Evolutionary conservation across 2,888 invertebrate genomes (phyloP).

Genomic region (Atherix ibis): DNA sequence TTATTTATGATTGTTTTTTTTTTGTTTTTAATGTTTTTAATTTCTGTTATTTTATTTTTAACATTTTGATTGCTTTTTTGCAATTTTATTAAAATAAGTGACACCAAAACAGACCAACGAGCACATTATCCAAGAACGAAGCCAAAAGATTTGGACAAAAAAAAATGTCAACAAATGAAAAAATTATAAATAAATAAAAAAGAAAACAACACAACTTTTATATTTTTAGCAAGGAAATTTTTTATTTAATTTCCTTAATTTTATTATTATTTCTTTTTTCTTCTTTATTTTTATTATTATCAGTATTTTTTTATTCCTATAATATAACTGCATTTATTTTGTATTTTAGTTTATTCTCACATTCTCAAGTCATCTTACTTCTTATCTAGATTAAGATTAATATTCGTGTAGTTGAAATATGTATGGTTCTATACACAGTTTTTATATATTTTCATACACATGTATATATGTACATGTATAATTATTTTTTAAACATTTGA

Average conservation of each 20-base stretch:
- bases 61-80: slow-evolving; percentile 3
- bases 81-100: slow-evolving; percentile 5
- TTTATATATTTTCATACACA: no score
- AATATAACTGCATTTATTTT: no score
- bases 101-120: slow-evolving; percentile 31
- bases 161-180: no score
- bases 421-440: no score
- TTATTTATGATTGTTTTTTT: slow-evolving; percentile 5
- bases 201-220: slow-evolving; percentile 16
- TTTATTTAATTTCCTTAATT: slow-evolving; percentile 4
- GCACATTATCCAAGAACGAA: slow-evolving; percentile 11
- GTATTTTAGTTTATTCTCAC: not conserved
- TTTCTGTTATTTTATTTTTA: slow-evolving; percentile 4
- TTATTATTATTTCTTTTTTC: slow-evolving; percentile 7
- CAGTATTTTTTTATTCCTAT: slow-evolving; percentile 5
- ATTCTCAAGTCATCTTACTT: slow-evolving; percentile 1
- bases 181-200: slow-evolving; percentile 11
- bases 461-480: no score
- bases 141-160: slow-evolving; percentile 7
- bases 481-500: no score
- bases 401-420: no score
- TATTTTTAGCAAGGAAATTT: slow-evolving; percentile 13
- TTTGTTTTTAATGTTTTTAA: slow-evolving; percentile 7
- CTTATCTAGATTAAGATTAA: no score
- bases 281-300: slow-evolving; percentile 6